phyloP scores from a whole-genome alignment of 1,140 invertebrate species.

The Helicorthomorpha holstii region DNA sequence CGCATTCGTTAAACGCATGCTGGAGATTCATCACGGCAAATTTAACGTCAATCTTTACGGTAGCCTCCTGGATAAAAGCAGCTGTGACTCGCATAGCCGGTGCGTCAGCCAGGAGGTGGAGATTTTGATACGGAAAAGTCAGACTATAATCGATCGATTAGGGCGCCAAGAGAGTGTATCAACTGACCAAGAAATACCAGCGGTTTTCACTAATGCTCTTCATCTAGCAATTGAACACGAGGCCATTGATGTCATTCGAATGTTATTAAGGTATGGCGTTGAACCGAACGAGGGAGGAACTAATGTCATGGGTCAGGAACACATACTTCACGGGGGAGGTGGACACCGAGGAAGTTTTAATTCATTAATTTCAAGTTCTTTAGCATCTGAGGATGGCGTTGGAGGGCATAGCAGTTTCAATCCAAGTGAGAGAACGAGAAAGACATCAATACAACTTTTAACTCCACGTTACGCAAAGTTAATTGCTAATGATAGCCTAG shows the following conservation, averaged over 20 bases:
- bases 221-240: slow-evolving; percentile 37
- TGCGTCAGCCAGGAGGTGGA: slow-evolving; percentile 18
- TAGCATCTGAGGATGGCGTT: slow-evolving; percentile 7
- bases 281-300: slow-evolving; percentile 34
- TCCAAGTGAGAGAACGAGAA: background rate
- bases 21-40: slow-evolving; percentile 36
- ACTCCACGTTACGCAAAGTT: background rate
- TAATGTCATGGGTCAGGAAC: slow-evolving; percentile 11
- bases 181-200: slow-evolving; percentile 18
- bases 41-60: slow-evolving; percentile 28
- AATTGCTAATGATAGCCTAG: background rate
- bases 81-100: slow-evolving; percentile 18
- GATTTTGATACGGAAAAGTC: slow-evolving; percentile 16
- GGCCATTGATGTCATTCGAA: slow-evolving; percentile 34
- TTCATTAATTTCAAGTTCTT: background rate
- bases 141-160: slow-evolving; percentile 18
- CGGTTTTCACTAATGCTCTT: slow-evolving; percentile 36
- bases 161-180: slow-evolving; percentile 18
- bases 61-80: slow-evolving; percentile 19
- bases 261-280: slow-evolving; percentile 34
- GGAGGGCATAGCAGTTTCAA: background rate
- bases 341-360: background rate
- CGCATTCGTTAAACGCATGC: slow-evolving; percentile 29
- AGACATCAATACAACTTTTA: background rate
- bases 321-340: slow-evolving; percentile 14